Conservation (phyloP, 2,888 invertebrate species). For the Pollenia amentaria region DNA sequence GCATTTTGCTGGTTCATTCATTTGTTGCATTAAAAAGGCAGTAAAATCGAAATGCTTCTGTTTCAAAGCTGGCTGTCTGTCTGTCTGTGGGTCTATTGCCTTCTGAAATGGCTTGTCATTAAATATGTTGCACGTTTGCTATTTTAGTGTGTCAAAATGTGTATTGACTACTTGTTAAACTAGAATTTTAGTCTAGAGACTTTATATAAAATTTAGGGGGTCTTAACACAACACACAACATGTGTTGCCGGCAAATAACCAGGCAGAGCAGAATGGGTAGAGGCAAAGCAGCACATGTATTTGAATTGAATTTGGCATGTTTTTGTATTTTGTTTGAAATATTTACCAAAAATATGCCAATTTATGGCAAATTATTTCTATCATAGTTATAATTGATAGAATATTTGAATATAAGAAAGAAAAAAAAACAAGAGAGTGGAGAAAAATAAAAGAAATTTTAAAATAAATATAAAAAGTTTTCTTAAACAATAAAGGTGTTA, state of each 20-base stretch:
- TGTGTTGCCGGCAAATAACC: slow-evolving; percentile 42
- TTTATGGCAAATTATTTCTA: slow-evolving; percentile 71
- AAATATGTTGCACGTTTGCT: slow-evolving; percentile 69
- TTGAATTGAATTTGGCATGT: slow-evolving; percentile 36
- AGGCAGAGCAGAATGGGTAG: background rate
- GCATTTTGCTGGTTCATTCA: slow-evolving; percentile 81
- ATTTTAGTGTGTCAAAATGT: background rate
- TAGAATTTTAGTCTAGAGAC: slow-evolving; percentile 43
- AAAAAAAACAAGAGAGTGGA: background rate
- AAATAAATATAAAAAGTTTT: no score
- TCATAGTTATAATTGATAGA: slow-evolving; percentile 63
- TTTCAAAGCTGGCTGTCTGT: background rate
- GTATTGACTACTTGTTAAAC: slow-evolving; percentile 10
- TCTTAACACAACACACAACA: slow-evolving; percentile 41
- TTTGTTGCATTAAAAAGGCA: slow-evolving; percentile 71
- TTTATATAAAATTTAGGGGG: slow-evolving; percentile 12
- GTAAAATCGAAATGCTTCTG: slow-evolving; percentile 50
- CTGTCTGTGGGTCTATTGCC: slow-evolving; percentile 20
- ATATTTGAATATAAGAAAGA: slow-evolving; percentile 32
- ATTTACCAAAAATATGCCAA: slow-evolving; percentile 72
- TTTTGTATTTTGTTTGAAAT: slow-evolving; percentile 52
- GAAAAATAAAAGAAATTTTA: no score
- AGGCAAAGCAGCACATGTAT: background rate
- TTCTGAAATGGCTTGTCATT: slow-evolving; percentile 70
- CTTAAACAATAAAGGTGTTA: background rate